Conservation (phyloP, 2,888 invertebrate genomes). For the Calephelis perditalis region DNA sequence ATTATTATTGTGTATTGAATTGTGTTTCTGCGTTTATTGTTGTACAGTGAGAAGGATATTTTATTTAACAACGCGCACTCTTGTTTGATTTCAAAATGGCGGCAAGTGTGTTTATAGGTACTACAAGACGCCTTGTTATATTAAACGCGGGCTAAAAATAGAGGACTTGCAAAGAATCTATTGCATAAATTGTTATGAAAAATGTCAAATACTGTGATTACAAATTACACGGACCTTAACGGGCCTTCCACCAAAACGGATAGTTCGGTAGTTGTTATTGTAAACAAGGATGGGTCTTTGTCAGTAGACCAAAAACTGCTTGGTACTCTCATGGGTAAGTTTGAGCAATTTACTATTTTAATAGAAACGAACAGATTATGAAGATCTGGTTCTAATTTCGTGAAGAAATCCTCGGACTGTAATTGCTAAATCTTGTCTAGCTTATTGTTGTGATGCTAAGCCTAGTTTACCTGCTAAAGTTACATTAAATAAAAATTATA, state of each 20-base stretch:
- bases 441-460: constrained; percentile 14
- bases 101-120: constrained; percentile 64
- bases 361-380: too few species aligned
- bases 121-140: constrained; percentile 54
- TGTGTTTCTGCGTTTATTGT: constrained; percentile 9
- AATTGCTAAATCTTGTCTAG: neutral
- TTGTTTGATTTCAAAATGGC: constrained; percentile 64
- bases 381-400: too few species aligned
- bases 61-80: constrained; percentile 22
- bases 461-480: too few species aligned
- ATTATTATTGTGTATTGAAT: neutral
- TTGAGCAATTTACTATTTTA: neutral
- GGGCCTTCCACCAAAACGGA: constrained; percentile 77
- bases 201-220: constrained; percentile 77
- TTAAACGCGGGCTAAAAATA: constrained; percentile 63
- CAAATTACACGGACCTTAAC: constrained; percentile 73
- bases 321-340: constrained; percentile 87
- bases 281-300: constrained; percentile 91
- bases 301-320: constrained; percentile 89
- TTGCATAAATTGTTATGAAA: constrained; percentile 53
- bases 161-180: constrained; percentile 53
- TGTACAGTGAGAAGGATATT: constrained; percentile 18
- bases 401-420: too few species aligned
- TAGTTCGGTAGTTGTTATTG: constrained; percentile 89
- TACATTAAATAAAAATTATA: too few species aligned